Percentiles rank a stretch among this genome's conserved stretches.
Evolutionary conservation across 1,140 invertebrate genomes (phyloP).

Genomic region (Cataglyphis hispanica): DNA sequence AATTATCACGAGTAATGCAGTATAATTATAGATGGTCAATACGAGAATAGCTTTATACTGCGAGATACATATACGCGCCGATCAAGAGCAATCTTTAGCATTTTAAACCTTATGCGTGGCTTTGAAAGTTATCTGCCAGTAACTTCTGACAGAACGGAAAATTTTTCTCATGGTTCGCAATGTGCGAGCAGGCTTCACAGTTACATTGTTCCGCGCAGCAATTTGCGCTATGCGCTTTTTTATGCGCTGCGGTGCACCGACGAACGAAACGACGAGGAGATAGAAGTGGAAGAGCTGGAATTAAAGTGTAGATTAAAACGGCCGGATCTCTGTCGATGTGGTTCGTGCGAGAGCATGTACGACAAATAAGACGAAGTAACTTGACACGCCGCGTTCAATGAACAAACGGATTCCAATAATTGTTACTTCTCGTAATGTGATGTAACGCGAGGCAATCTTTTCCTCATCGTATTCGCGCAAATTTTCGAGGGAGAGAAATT

Average conservation of each 20-base stretch:
- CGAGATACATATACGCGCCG: neutral
- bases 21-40: neutral
- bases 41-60: neutral
- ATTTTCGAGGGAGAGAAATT: neutral
- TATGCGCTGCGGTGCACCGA: conserved; percentile 5
- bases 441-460: neutral
- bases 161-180: conserved; percentile 42
- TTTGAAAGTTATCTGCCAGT: neutral
- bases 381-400: conserved; percentile 14
- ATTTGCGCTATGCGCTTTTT: conserved; percentile 48
- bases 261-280: conserved; percentile 26
- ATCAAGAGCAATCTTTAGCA: conserved; percentile 9
- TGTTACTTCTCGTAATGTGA: conserved; percentile 28
- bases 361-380: conserved; percentile 18
- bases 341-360: neutral
- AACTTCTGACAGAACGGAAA: neutral
- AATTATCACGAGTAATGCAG: neutral
- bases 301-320: conserved; percentile 66
- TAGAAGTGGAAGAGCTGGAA: conserved; percentile 59
- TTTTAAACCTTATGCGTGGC: neutral
- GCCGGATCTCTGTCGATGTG: conserved; percentile 46
- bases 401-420: conserved; percentile 62
- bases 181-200: conserved; percentile 33
- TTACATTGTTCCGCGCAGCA: conserved; percentile 44
- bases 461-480: neutral